Percentiles rank a stretch among this genome's conserved stretches.
Evolutionary conservation across 2,797 vertebrate genomes (phyloP).

Genomic region (Ciconia nigra): DNA sequence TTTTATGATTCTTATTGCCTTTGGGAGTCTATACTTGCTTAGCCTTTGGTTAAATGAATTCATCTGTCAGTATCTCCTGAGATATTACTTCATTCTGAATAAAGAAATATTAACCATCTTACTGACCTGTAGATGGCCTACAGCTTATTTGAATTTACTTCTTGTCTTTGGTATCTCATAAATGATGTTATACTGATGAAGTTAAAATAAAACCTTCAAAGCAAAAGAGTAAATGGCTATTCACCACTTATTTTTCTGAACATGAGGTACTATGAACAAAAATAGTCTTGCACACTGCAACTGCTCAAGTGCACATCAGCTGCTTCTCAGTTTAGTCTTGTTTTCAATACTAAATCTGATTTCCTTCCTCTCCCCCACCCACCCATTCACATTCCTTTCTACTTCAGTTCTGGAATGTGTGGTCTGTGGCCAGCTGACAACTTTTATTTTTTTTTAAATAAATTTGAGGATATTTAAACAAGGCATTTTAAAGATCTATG

Average conservation of each 20-base stretch:
- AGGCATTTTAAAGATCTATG: constrained; percentile 27
- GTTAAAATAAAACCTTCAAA: neutral
- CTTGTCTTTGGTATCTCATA: neutral
- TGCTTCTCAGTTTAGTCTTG: constrained; percentile 54
- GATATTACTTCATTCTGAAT: neutral
- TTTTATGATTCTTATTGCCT: neutral
- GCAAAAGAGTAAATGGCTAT: neutral
- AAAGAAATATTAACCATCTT: neutral
- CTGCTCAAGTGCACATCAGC: constrained; percentile 7
- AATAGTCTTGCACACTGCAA: neutral
- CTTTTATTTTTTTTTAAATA: neutral
- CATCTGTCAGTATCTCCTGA: neutral
- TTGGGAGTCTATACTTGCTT: neutral
- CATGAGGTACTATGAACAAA: neutral
- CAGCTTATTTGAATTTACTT: neutral
- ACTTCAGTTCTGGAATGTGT: constrained; percentile 65
- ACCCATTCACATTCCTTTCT: constrained; percentile 68
- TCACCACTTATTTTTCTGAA: neutral
- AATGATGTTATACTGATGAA: neutral
- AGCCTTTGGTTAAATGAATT: neutral
- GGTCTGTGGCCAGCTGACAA: constrained; percentile 61
- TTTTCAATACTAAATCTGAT: constrained; percentile 63
- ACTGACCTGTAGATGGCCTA: neutral
- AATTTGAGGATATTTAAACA: constrained; percentile 44
- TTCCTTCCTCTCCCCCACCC: constrained; percentile 68